Base-by-base conservation (phyloP, 1,140 invertebrate species). In the Mylabris phalerata region DNA sequence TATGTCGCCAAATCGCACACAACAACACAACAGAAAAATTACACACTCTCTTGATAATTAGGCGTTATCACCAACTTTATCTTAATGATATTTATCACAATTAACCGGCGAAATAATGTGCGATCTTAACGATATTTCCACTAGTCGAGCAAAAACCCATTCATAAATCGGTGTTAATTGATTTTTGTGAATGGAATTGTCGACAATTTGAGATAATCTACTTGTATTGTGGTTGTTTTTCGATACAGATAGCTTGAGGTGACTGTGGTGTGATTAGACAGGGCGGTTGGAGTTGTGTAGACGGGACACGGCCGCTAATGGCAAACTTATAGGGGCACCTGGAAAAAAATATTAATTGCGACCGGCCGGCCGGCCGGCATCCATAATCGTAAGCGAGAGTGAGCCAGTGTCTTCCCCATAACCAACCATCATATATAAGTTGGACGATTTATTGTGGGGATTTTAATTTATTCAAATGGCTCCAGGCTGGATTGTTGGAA, bases 381-480 rank as follows among this genome's bases (percentile, higher is more conserved):
- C 62, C 60, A 66, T 70, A 67, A 67, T 67, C 4, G 64, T 67
- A 7, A 32, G 32, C 4, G 32, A 32, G 32, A 32, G 32, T 32
- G 32, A 32, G 32, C 32, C 19, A 19, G 19, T 32, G 32, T 32
- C 32, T 32, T 68, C 59, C 47, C 48, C 50, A 57, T 58, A 50
- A 56, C 61, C 61, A 60, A 59, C 65, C 59, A 47, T 62, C 58
- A 59, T 62, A 66, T 64, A 63, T 61, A 65, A 59, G 61, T 63
- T 67, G 60, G 57, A 70, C 62, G 69, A 71, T 71, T 71, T 71
- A 71, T 71, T 66, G 67, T 69, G 51, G 54, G 61, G 64, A 69
- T 67, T 71, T 71, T 71, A 71, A 71, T 71, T 71, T 71, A 71
- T 71, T 69, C 69, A 32, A 5, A 64, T 45, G 57, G 55, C 63